Evolutionary conservation across 2,113 vertebrate genomes (phyloP).

Genomic region (Elephantulus edwardii): DNA sequence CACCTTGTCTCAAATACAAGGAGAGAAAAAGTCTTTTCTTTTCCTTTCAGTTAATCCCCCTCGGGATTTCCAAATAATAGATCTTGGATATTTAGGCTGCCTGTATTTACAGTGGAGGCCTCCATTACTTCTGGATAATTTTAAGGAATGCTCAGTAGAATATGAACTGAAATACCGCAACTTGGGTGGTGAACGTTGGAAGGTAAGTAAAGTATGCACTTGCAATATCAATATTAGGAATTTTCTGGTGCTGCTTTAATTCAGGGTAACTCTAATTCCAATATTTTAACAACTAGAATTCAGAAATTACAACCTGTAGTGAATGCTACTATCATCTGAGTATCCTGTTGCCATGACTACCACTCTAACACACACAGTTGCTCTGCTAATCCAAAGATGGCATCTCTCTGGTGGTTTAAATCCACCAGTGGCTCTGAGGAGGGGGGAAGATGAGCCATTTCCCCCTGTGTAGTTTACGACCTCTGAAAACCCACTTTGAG

Average conservation of each 20-base stretch:
- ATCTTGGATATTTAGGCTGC: conserved; percentile 89
- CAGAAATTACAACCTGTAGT: not conserved
- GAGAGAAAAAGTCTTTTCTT: conserved; percentile 41
- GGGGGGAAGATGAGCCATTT: too few relatives aligned
- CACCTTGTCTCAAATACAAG: conserved; percentile 1
- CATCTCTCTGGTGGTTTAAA: too few relatives aligned
- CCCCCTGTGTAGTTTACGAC: too few relatives aligned
- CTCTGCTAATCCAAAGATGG: too few relatives aligned
- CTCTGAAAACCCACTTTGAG: too few relatives aligned
- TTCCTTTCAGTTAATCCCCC: conserved; percentile 88
- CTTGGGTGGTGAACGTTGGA: conserved; percentile 84
- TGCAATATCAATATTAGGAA: not conserved
- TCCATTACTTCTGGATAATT: conserved; percentile 71
- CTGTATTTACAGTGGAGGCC: conserved; percentile 88
- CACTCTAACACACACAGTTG: too few relatives aligned
- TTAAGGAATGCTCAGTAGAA: conserved; percentile 78
- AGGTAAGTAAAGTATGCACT: conserved; percentile 81
- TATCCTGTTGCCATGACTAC: not conserved
- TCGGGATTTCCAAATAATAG: conserved; percentile 83
- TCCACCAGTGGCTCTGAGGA: too few relatives aligned
- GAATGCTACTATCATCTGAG: not conserved
- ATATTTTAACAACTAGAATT: not conserved
- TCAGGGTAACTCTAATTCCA: not conserved
- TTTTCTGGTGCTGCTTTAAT: conserved; percentile 40
- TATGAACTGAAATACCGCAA: conserved; percentile 88